phyloP scores from a whole-genome alignment of 53 echinoderm and acorn worm species.

The Zoroaster sp. region DNA sequence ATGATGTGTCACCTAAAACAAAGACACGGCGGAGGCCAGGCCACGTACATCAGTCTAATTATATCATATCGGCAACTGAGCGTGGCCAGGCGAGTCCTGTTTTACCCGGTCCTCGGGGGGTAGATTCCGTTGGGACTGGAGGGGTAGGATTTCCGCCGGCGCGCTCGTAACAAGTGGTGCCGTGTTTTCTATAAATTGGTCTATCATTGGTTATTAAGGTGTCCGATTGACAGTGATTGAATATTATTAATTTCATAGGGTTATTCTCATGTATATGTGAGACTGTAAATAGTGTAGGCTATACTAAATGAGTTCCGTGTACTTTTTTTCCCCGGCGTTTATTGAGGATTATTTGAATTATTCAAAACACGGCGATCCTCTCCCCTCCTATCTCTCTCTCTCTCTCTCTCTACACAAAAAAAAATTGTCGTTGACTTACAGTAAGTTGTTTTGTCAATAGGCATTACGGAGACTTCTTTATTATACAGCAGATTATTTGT shows the following conservation, averaged over 20 bases:
- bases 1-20: background rate
- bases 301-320: background rate
- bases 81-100: background rate
- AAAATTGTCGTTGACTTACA: too few relatives aligned
- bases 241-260: background rate
- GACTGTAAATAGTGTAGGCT: background rate
- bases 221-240: background rate
- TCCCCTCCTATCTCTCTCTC: too few relatives aligned
- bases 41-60: constrained; percentile 37
- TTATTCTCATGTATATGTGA: background rate
- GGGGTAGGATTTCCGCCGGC: constrained; percentile 11
- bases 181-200: background rate
- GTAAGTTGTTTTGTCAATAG: too few relatives aligned
- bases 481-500: too few relatives aligned
- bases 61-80: constrained; percentile 21
- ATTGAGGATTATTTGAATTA: background rate
- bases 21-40: background rate
- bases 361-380: background rate
- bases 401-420: too few relatives aligned
- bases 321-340: background rate
- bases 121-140: background rate
- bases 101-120: background rate
- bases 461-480: too few relatives aligned
- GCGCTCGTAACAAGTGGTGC: background rate
- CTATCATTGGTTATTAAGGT: background rate